These are phyloP conservation scores for Gymnobelideus leadbeateri DNA, from an alignment of 2,113 vertebrate genomes.

Conservation along the genomic window DNA sequence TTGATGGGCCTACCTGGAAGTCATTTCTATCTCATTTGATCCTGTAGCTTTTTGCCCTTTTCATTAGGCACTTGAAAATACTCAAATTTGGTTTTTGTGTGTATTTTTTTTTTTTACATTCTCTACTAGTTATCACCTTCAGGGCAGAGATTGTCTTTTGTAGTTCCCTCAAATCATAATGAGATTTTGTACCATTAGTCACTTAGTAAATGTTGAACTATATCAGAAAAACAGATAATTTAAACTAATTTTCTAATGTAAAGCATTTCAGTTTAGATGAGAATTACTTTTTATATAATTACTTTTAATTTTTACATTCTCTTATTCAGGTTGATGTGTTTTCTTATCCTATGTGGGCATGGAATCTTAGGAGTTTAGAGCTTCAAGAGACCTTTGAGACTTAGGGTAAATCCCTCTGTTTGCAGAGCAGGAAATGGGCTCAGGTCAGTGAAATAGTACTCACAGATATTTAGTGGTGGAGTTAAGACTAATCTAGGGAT, in stretches of 20 bases:
- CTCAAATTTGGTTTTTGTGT: background rate
- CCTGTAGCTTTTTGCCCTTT: background rate
- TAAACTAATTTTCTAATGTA: background rate
- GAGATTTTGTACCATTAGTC: background rate
- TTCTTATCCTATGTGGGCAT: slow-evolving; percentile 15
- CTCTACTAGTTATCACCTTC: background rate
- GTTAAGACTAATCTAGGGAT: background rate
- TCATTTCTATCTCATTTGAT: background rate
- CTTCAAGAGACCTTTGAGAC: slow-evolving; percentile 29
- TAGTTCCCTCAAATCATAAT: background rate
- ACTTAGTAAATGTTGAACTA: background rate
- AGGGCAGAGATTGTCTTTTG: background rate
- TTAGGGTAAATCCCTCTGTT: background rate
- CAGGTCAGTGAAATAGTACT: background rate
- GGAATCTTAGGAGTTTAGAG: slow-evolving; percentile 31
- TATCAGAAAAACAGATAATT: background rate
- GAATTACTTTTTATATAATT: background rate
- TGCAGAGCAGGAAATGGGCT: background rate
- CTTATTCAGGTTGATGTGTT: slow-evolving; percentile 46
- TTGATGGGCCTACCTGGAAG: background rate
- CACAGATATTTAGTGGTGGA: background rate
- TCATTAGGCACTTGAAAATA: background rate
- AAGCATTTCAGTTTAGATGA: slow-evolving; percentile 22
- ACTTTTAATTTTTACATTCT: slow-evolving; percentile 2
- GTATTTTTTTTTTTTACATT: background rate